Evolutionary conservation across 2,797 vertebrate genomes (phyloP), one percentile per base, ranked within the genome.

Genomic region (Etheostoma nigrum): DNA sequence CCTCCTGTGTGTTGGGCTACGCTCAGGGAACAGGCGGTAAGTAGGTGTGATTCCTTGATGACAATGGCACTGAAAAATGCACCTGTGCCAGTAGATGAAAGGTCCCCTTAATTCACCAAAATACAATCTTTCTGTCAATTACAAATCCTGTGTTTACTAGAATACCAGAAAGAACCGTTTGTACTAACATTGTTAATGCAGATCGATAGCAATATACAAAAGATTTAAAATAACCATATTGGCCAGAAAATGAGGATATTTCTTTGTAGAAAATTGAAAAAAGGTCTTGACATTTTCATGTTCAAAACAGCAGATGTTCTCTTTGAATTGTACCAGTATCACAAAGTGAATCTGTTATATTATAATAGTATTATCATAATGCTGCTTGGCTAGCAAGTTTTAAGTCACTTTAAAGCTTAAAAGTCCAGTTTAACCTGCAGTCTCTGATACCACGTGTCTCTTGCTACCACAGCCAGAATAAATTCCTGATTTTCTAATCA

Each of bases 1-100:
- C 55, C 79, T 82, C 74, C 27, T 44, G 84, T 59, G 84, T 36
- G n/a, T 61, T 12, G 33, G 14, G 55, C 49, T 45, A 19, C n/a
- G 72, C 58, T 54, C 69, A 21, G 89, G 84, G 87, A 76, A 11
- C 72, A 76, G 67, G 27, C 81, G 71, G 68, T 88, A 81, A 79
- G 78, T n/a, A 49, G 70, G 69, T 88, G 78, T 78, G 83, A 86
- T 53, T 82, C 53, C 71, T 52, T 66, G 51, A 82, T 80, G 71
- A 68, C 53, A 48, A 25, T 3, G 9, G 11, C 18, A 23, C 53
- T 66, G 67, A 55, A 57, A 71, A 80, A 80, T 40, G 25, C 84
- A 88, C 65, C 78, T 82, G 74, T 61, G 72, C 21, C 58, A 6
- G 19, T 12, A 13, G 65, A 60, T 47, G 9, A 65, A 60, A 68